A percentile compares a stretch with the other conserved stretches of the same genome.
Evolutionary conservation across 2,113 vertebrate species (phyloP).

Genomic region (Chlamydotis undulata): DNA sequence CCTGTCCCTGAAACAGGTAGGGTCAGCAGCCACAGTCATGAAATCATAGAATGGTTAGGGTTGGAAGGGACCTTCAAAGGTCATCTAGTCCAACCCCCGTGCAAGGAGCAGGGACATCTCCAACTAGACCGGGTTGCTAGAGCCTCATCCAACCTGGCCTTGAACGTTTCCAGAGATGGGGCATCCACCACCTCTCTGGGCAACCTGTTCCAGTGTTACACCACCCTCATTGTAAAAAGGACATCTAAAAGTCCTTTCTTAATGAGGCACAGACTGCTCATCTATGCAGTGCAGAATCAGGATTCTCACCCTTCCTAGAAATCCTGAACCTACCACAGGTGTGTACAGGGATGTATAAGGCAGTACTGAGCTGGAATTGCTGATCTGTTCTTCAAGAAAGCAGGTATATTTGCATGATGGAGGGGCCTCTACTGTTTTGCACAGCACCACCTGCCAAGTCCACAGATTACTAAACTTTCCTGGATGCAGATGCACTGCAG

Average conservation of each 20-base stretch:
- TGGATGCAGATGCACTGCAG: neutral
- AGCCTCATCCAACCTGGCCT: no score
- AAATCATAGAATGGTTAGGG: no score
- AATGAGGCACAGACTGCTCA: accelerated
- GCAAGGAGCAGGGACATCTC: no score
- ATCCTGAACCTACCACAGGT: neutral
- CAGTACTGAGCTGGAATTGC: neutral
- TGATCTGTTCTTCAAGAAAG: neutral
- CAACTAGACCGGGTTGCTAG: no score
- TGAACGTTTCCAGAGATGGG: no score
- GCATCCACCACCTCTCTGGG: no score
- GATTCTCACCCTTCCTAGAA: neutral
- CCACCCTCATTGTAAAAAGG: no score
- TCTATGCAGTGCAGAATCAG: neutral
- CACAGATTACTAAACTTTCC: neutral
- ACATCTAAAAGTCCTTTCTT: neutral
- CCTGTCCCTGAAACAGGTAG: neutral
- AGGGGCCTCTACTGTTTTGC: neutral
- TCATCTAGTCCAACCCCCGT: no score
- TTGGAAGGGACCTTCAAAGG: no score
- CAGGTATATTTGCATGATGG: neutral
- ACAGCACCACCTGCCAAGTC: no score
- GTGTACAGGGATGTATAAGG: neutral
- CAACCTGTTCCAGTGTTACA: no score
- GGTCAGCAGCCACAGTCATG: no score